Evolutionary conservation across 2,888 invertebrate species (phyloP).

Genomic region (Agrochola litura): DNA sequence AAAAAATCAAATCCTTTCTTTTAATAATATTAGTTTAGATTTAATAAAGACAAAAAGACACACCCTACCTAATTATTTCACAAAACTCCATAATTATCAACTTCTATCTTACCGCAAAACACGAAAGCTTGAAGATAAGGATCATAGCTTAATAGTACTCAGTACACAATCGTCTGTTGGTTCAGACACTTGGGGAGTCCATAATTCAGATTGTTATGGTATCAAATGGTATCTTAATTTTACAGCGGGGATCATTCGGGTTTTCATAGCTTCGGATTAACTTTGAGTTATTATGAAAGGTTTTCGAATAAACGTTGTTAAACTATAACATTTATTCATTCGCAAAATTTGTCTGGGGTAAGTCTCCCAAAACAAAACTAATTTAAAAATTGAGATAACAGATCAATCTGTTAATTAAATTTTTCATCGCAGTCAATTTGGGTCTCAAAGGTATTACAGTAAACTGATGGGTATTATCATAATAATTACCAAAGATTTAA

Average conservation of each 20-base stretch:
- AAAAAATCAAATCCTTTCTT: too few species aligned
- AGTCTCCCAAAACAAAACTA: background rate
- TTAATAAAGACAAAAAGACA: background rate
- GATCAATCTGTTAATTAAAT: background rate
- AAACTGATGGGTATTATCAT: background rate
- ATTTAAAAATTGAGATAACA: background rate
- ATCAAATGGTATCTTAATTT: slow-evolving; percentile 63
- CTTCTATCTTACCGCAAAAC: background rate
- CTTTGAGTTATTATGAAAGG: slow-evolving; percentile 33
- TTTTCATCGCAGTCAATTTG: background rate
- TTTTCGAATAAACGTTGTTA: slow-evolving; percentile 20
- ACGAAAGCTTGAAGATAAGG: slow-evolving; percentile 23
- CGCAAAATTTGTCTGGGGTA: slow-evolving; percentile 22
- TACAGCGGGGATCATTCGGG: slow-evolving; percentile 47
- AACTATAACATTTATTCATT: slow-evolving; percentile 36
- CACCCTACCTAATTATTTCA: background rate
- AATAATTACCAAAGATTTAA: background rate
- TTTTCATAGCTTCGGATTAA: slow-evolving; percentile 34
- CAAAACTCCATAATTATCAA: background rate
- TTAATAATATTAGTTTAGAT: too few species aligned
- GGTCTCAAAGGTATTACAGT: background rate
- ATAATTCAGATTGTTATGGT: slow-evolving; percentile 52
- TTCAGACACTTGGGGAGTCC: slow-evolving; percentile 58
- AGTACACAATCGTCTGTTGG: slow-evolving; percentile 55
- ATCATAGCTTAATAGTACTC: slow-evolving; percentile 21